Percentiles rank a stretch among this genome's conserved stretches.
These are phyloP conservation scores for Eubasilissa regina DNA, from an alignment of 1,140 invertebrate genomes.

Conservation along the genomic window DNA sequence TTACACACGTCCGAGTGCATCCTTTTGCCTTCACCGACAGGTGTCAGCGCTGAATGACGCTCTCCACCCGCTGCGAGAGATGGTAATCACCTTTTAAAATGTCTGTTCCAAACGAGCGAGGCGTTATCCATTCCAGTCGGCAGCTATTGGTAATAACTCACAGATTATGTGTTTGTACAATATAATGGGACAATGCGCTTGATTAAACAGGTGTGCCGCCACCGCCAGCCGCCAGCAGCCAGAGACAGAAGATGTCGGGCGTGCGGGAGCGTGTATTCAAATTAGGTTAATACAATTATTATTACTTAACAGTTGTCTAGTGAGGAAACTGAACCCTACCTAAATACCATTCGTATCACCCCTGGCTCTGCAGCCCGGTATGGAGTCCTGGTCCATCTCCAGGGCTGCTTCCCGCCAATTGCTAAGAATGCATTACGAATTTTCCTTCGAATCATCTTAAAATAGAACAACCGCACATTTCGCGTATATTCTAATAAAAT, in stretches of 20 bases:
- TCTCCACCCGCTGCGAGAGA: conserved; percentile 4
- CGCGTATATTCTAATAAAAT: too few species aligned
- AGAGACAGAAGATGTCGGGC: neutral
- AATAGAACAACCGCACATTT: too few species aligned
- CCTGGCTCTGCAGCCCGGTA: too few species aligned
- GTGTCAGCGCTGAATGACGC: conserved; percentile 12
- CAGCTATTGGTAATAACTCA: conserved; percentile 30
- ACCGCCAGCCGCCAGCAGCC: neutral
- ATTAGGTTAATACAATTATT: conserved; percentile 22
- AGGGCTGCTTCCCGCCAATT: too few species aligned
- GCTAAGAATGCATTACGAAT: too few species aligned
- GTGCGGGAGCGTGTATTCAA: conserved; percentile 25
- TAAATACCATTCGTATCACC: too few species aligned
- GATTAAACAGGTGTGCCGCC: conserved; percentile 1
- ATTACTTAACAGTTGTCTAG: conserved; percentile 2
- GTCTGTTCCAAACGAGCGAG: conserved; percentile 12
- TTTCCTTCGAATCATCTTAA: too few species aligned
- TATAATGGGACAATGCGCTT: neutral
- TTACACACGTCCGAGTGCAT: conserved; percentile 9
- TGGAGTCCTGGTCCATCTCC: too few species aligned
- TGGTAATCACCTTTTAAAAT: conserved; percentile 27
- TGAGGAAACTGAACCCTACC: too few species aligned
- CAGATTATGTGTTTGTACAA: conserved; percentile 5
- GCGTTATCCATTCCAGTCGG: conserved; percentile 2
- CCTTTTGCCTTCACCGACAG: conserved; percentile 27